These are phyloP conservation scores for Sarcophaga subvicina DNA, from an alignment of 2,888 invertebrate species.

Conservation along the genomic window DNA sequence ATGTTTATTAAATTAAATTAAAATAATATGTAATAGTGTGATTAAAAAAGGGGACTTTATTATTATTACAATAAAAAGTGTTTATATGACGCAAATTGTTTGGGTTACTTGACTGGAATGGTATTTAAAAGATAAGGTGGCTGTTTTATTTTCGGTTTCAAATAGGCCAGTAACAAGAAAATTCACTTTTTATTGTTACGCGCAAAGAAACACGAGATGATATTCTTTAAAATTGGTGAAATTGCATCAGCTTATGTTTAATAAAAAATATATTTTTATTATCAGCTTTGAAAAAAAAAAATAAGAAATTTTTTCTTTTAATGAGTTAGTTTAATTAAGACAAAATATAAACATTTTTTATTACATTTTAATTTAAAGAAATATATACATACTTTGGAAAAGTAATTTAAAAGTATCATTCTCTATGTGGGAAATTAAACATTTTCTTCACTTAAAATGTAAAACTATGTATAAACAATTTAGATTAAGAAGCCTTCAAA, in stretches of 20 bases:
- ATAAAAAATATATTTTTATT: background rate
- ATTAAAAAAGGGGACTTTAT: conserved; percentile 49
- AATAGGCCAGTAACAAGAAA: background rate
- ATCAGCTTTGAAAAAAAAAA: background rate
- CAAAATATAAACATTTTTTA: too few relatives aligned
- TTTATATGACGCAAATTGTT: conserved; percentile 48
- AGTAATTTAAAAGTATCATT: too few relatives aligned
- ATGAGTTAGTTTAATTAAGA: too few relatives aligned
- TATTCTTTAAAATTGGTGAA: background rate
- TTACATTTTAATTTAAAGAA: too few relatives aligned
- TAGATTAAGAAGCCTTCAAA: too few relatives aligned
- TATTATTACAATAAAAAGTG: conserved; percentile 14
- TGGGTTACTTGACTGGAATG: background rate
- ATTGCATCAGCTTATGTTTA: conserved; percentile 41
- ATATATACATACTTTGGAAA: too few relatives aligned
- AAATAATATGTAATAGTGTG: background rate
- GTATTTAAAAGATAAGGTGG: conserved; percentile 38
- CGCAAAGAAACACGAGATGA: background rate
- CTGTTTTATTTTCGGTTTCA: background rate
- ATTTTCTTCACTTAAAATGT: too few relatives aligned
- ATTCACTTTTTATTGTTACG: background rate
- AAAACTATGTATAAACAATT: too few relatives aligned
- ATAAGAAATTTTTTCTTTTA: conserved; percentile 1
- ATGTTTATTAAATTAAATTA: background rate
- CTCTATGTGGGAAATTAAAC: too few relatives aligned